Evolutionary conservation across 2,888 invertebrate genomes (phyloP).

Genomic region (Loripinus fragilis): DNA sequence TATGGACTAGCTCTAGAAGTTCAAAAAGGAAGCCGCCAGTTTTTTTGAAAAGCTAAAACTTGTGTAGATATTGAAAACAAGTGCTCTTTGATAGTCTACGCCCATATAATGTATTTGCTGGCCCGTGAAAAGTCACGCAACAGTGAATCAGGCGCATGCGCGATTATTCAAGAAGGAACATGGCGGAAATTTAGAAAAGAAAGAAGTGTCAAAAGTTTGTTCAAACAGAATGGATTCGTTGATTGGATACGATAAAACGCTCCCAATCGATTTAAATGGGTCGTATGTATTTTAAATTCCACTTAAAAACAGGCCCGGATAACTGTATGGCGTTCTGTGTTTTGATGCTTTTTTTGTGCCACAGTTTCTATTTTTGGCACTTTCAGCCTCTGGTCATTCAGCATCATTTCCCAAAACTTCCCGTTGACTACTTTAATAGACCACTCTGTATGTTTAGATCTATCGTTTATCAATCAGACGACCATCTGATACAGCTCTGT

Average conservation of each 20-base stretch:
- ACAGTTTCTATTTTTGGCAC: neutral
- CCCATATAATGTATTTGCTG: too few species aligned
- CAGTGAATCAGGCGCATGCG: neutral
- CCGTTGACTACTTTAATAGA: neutral
- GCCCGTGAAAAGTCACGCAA: neutral
- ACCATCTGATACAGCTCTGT: too few species aligned
- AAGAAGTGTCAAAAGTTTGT: neutral
- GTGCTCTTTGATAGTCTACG: too few species aligned
- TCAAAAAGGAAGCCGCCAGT: too few species aligned
- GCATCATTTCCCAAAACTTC: neutral
- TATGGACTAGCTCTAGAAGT: too few species aligned
- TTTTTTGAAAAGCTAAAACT: too few species aligned
- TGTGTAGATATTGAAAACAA: too few species aligned
- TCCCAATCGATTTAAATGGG: constrained; percentile 68
- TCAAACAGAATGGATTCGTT: constrained; percentile 52
- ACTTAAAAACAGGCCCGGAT: too few species aligned
- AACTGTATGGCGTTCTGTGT: neutral
- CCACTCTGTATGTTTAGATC: too few species aligned
- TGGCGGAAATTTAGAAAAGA: constrained; percentile 19
- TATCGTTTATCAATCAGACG: too few species aligned
- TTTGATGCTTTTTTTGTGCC: neutral
- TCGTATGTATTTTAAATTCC: neutral
- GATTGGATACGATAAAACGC: constrained; percentile 59
- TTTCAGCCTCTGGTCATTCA: neutral
- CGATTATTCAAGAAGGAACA: neutral